These are phyloP conservation scores for Stegophylla sp. DNA, from an alignment of 2,888 invertebrate genomes.

Conservation along the genomic window DNA sequence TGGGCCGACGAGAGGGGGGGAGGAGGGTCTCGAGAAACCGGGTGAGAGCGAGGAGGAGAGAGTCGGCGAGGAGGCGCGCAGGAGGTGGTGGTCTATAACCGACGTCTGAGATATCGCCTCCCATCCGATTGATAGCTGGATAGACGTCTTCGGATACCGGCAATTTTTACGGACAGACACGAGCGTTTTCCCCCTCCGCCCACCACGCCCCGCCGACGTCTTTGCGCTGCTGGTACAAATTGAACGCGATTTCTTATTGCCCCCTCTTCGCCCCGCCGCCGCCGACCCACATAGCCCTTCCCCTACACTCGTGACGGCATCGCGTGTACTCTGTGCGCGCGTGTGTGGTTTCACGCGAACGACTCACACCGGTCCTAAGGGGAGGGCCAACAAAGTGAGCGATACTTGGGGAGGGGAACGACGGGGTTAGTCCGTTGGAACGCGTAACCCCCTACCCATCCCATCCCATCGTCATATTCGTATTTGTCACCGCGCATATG, in stretches of 20 bases:
- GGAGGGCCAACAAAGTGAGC: neutral
- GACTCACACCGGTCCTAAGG: too few species aligned
- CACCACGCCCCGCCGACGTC: slow-evolving; percentile 1
- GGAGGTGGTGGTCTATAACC: slow-evolving; percentile 29
- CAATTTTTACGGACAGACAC: slow-evolving; percentile 58
- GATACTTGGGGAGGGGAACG: neutral
- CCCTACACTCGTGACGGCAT: too few species aligned
- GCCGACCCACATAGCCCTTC: too few species aligned
- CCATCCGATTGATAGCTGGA: slow-evolving; percentile 58
- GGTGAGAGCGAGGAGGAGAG: neutral
- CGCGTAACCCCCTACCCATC: neutral
- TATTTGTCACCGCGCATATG: too few species aligned
- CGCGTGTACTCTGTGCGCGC: too few species aligned
- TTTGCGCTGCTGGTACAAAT: slow-evolving; percentile 32
- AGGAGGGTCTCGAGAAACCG: neutral
- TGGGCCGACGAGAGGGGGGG: too few species aligned
- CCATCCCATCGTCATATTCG: neutral
- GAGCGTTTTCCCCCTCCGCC: slow-evolving; percentile 25
- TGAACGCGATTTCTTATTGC: slow-evolving; percentile 54
- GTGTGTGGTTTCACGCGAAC: neutral
- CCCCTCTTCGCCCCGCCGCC: neutral
- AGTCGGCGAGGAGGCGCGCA: neutral
- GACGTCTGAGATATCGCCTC: slow-evolving; percentile 57
- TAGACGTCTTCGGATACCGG: slow-evolving; percentile 58
- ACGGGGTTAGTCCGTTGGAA: slow-evolving; percentile 16